Percentiles rank a stretch among this genome's conserved stretches.
Evolutionary conservation across 1,140 invertebrate genomes (phyloP).

Genomic region (Platorchestia sp.): DNA sequence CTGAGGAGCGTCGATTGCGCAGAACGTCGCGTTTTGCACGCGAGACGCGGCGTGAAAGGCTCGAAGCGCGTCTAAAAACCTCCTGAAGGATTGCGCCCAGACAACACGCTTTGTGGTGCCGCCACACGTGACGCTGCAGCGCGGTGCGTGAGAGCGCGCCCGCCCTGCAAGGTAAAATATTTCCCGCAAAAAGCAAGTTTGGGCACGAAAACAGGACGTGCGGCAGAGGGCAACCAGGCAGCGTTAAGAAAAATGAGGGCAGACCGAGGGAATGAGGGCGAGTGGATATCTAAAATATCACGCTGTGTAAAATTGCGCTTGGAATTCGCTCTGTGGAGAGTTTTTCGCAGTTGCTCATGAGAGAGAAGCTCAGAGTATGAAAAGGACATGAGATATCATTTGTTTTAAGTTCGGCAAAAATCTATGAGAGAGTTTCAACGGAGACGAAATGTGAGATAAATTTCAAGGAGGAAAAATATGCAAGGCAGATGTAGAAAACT

Average conservation of each 20-base stretch:
- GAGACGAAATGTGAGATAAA: not conserved
- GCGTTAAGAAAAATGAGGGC: not conserved
- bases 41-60: not conserved
- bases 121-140: not conserved
- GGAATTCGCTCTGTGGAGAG: not conserved
- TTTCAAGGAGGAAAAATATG: not conserved
- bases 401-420: not conserved
- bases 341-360: not conserved
- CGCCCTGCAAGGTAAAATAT: not conserved
- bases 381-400: not conserved
- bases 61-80: constrained; percentile 47
- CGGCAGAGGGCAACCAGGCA: not conserved
- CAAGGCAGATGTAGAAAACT: not conserved
- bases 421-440: not conserved
- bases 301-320: not conserved
- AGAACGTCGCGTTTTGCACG: not conserved
- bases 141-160: not conserved
- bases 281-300: not conserved
- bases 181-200: not conserved
- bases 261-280: not conserved
- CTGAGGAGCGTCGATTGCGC: not conserved
- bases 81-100: not conserved
- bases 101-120: constrained; percentile 2
- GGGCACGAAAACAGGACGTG: not conserved
- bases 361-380: not conserved